phyloP scores from a whole-genome alignment of 2,113 vertebrate genomes.

The Forbesichthys agassizii region DNA sequence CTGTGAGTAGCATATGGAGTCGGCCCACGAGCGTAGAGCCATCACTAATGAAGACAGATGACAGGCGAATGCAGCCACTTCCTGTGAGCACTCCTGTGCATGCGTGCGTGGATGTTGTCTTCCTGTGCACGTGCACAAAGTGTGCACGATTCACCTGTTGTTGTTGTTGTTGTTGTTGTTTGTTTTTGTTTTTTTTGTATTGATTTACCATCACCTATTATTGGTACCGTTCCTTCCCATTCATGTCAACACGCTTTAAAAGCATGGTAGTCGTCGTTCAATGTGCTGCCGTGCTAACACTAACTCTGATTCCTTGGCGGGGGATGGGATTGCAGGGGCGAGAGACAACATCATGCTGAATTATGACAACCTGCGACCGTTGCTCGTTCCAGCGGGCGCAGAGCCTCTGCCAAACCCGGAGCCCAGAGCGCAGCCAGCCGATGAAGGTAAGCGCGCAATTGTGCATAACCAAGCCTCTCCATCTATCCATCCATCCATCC shows the following conservation, averaged over 20 bases:
- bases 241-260: not conserved
- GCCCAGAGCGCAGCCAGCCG: constrained; percentile 53
- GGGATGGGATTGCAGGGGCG: constrained; percentile 75
- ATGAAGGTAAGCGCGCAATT: constrained; percentile 70
- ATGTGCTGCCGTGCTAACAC: constrained; percentile 12
- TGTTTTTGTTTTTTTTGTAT: not conserved
- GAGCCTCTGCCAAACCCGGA: constrained; percentile 54
- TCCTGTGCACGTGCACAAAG: constrained; percentile 6
- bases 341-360: constrained; percentile 80
- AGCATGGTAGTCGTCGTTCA: not conserved
- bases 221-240: constrained; percentile 19
- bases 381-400: constrained; percentile 60
- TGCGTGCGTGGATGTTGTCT: constrained; percentile 48
- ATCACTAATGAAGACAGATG: constrained; percentile 81
- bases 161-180: not conserved
- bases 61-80: constrained; percentile 61
- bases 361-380: constrained; percentile 72
- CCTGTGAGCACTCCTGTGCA: constrained; percentile 50
- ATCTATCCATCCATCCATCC: too few relatives aligned
- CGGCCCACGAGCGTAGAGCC: constrained; percentile 73
- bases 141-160: not conserved
- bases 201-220: not conserved
- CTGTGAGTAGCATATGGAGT: constrained; percentile 74
- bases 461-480: constrained; percentile 49
- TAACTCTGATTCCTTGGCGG: constrained; percentile 7